Evolutionary conservation across 2,888 invertebrate genomes (phyloP), one percentile per base, ranked within the genome.

Genomic region (Pterostichus madidus): DNA sequence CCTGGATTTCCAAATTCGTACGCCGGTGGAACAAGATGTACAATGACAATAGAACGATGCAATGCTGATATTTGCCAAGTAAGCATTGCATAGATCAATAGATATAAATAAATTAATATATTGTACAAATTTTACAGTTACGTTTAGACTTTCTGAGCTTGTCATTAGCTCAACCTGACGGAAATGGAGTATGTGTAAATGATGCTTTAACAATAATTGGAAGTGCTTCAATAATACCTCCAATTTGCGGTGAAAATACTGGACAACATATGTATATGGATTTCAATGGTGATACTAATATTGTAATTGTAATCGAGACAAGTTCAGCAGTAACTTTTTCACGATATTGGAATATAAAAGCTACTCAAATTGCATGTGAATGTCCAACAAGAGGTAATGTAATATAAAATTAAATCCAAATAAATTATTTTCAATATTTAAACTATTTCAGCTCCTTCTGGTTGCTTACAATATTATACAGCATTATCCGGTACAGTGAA

Each of bases 231-330:
- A 88, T 91, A 5, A 93, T 95, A 4, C 95, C 95, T 0, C 94
- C 95, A 0, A 92, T 97, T 83, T 97, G 97, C 87, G 97, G 97
- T 0, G 95, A 95, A 87, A 95, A 96, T 88, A 93, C 94, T 0
- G 96, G 96, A 0, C 95, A 96, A 88, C 95, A 95, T 86, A 91
- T 96, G 32, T 96, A 94, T 86, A 92, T 96, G 0, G 94, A 95
- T 87, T 96, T 96, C 86, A 93, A 94, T 86, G 93, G 93, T 0
- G 92, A 93, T 24, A 91, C 91, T 17, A 92, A 95, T 0, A 95
- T 96, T 52, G 93, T 92, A 3, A 92, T 96, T 64, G 91, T 93
- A 0, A 90, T 96, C 13, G 92, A 93, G 10, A 94, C 95, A 0
- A 93, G 93, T 0, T 87, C 91, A 0, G 89, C 92, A 0, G 92